Percentiles rank a stretch among this genome's conserved stretches.
Conservation (phyloP, 2,888 invertebrate genomes). For the Chymomyza amoena region DNA sequence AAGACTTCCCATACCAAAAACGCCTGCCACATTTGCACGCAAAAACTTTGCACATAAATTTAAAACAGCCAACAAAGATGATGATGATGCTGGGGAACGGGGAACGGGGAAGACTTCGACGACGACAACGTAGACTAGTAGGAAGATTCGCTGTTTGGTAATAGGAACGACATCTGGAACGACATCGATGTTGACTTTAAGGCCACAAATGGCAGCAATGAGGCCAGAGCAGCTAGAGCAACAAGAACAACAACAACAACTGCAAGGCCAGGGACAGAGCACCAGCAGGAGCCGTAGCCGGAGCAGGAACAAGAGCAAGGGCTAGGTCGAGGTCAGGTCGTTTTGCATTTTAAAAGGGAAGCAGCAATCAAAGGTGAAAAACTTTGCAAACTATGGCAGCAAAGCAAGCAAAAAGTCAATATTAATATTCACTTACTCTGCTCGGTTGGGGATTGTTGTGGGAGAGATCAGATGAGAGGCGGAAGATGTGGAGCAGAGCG, state of each 20-base stretch:
- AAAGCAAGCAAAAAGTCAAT: conserved; percentile 65
- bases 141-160: not conserved
- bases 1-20: conserved; percentile 1
- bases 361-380: conserved; percentile 71
- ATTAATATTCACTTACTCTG: conserved; percentile 65
- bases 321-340: not conserved
- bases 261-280: not conserved
- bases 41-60: conserved; percentile 70
- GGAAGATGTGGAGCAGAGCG: not conserved
- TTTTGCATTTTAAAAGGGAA: conserved; percentile 13
- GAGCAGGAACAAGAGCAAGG: conserved; percentile 15
- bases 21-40: conserved; percentile 36
- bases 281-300: conserved; percentile 40
- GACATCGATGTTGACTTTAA: conserved; percentile 49
- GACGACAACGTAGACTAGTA: conserved; percentile 29
- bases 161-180: not conserved
- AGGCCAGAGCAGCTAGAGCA: not conserved
- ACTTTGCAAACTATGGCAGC: conserved; percentile 52
- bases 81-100: too few relatives aligned
- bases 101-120: not conserved
- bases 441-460: too few relatives aligned
- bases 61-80: conserved; percentile 33
- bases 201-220: conserved; percentile 64
- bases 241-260: conserved; percentile 57
- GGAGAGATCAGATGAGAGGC: not conserved